Evolutionary conservation across 2,113 vertebrate species (phyloP), one percentile per base, ranked within the genome.

Genomic region (Istiophorus platypterus): DNA sequence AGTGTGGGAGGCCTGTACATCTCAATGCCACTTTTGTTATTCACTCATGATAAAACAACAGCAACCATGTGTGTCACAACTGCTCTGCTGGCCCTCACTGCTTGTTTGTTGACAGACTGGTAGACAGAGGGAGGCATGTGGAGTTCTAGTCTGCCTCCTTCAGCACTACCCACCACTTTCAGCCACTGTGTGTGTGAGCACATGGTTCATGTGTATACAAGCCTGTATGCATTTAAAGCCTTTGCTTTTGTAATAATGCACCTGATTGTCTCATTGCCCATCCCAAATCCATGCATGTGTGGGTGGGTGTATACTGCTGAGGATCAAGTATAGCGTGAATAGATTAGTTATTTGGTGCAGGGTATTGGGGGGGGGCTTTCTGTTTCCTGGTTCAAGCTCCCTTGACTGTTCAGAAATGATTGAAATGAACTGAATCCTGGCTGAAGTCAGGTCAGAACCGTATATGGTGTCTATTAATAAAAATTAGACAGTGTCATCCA

Each of bases 271-370:
- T 71, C 7, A 3, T 41, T 83, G 74, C 37, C 47, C 29, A 14
- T 63, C 4, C 51, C 42, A 47, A 15, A 47, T 18, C 2, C 18
- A 31, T 74, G 64, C 24, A 4, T 47, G n/a, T 51, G 51, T 56
- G 59, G 20, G 18, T 72, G 52, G n/a, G n/a, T 67, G n/a, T 64
- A 37, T 77, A 39, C 13, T 39, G 87, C 94, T 94, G 94, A 92
- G 59, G 62, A 94, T 95, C 95, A 96, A 95, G n/a, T n/a, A 93
- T 92, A 93, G 67, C 85, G 83, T 73, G 80, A 92, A 92, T 91
- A 85, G 92, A 91, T 95, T 95, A 93, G 37, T 68, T 61, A 39
- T 7, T 37, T 39, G 49, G 8, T 34, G 56, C 27, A 62, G 41
- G 37, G 58, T 68, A 39, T 61, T 29, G 34, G 47, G 37, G 20